Conservation (phyloP, 2,888 invertebrate genomes). For the Anoplius nigerrimus region DNA sequence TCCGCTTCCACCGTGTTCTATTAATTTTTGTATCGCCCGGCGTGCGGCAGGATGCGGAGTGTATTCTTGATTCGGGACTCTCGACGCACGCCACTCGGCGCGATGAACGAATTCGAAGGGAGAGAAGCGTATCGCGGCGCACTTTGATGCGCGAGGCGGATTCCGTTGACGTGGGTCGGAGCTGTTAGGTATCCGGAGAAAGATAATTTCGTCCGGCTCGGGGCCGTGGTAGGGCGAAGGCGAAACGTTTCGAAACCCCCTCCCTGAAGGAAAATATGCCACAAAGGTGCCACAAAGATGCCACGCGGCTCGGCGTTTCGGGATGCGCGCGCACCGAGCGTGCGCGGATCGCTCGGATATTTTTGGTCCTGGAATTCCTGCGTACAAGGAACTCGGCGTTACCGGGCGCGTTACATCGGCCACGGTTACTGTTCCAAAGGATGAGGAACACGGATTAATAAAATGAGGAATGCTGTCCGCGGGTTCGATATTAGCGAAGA, state of each 20-base stretch:
- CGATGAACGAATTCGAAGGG: not conserved
- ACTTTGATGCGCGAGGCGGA: no score
- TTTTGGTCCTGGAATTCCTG: constrained; percentile 53
- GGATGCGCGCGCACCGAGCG: constrained; percentile 24
- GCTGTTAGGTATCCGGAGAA: constrained; percentile 16
- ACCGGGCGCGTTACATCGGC: constrained; percentile 25
- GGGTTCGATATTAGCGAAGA: constrained; percentile 22
- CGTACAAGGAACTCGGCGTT: constrained; percentile 41
- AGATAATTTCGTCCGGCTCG: constrained; percentile 43
- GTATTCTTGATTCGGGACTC: no score
- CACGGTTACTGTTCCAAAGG: constrained; percentile 11
- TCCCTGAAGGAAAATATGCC: constrained; percentile 45
- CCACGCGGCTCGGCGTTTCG: constrained; percentile 43
- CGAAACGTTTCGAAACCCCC: constrained; percentile 40
- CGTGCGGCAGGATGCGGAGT: no score
- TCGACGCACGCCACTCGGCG: no score
- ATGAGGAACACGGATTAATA: constrained; percentile 5
- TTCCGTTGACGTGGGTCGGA: not conserved
- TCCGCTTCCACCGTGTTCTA: no score
- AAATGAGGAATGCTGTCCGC: not conserved
- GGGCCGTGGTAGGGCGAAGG: constrained; percentile 34
- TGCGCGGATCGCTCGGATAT: constrained; percentile 44
- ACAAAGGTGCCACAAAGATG: constrained; percentile 53
- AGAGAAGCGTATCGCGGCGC: no score
- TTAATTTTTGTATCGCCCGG: no score